Base-by-base conservation (phyloP, 1,140 invertebrate genomes). In the Macrosteles quadrilineatus region DNA sequence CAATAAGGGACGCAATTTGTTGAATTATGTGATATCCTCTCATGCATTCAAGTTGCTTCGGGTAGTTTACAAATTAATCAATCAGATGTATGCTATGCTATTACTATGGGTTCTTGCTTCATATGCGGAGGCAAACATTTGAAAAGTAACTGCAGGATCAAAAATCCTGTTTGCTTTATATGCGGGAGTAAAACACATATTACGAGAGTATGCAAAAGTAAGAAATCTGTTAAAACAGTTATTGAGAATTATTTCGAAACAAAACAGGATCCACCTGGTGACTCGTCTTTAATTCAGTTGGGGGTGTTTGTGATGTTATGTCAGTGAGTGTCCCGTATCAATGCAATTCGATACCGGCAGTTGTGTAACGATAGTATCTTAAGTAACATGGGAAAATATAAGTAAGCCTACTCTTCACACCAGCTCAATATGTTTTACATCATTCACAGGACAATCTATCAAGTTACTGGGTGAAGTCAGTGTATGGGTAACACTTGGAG, bases 181-280 rank as follows among this genome's bases (percentile, higher is more conserved):
- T 70, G 21, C 64, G 19, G 25, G 4, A 65, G 63, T 27, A 31
- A 64, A 31, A 47, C 21, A 32, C 67, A n/a, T n/a, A 17, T 67
- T 53, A 53, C 65, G 23, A n/a, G n/a, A 27, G 47, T 45, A 31
- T 63, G 29, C 68, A 19, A 67, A 31, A n/a, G n/a, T n/a, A 9
- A 19, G 21, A 53, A 53, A 19, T 21, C 47, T 14, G 47, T 53
- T 17, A 19, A 53, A 19, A 53, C 47, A 53, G 47, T 53, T 17
- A 53, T 17, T 14, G 21, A 53, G 11, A 19, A 11, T 21, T 17
- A 11, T 53, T 11, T 19, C 21, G 4, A 17, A 53, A 4, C 21
- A 14, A 14, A 4, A 11, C 11, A 53, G 47, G 21, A 53, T 17
- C 17, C 17, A 9, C 6, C 17, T 53, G 21, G 9, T n/a, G n/a